Evolutionary conservation across 2,113 vertebrate species (phyloP), one percentile per base, ranked within the genome.

Genomic region (Bungarus multicinctus): DNA sequence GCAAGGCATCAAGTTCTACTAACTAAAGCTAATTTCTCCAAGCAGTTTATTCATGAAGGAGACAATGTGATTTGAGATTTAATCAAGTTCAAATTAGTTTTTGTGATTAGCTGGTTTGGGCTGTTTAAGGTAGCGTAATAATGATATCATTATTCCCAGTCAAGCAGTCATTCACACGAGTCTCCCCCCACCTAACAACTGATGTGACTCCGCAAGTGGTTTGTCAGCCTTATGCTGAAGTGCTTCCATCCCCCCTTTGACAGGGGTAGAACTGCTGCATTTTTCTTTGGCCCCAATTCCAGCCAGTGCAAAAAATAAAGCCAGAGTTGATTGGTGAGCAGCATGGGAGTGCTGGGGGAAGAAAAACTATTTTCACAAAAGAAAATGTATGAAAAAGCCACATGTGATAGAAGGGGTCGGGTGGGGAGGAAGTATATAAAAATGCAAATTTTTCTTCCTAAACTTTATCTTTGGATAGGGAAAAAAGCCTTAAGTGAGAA

Each of bases 401-500:
- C 93, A 95, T 93, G 96, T 93, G 94, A 95, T 94, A 95, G 96
- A 96, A 96, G 97, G 14, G 10, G 43, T 22, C 43, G 3, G 43
- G 25, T 18, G 53, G 64, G 14, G 50, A 25, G 34, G 27, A 47
- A 47, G 85, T 23, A n/a, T 60, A 97, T 97, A 97, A 97, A 98
- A 97, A 98, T 98, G 97, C 96, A 97, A 98, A 98, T 98, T 97
- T 97, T 43, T 94, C 57, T 95, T 97, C 92, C 89, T 87, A 96
- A 98, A 98, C 96, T 98, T 97, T 96, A 96, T 97, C 97, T 97
- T 97, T 97, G 96, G 97, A 95, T 97, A 96, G 97, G 97, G 97
- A 22, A 9, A 4, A 39, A 25, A 96, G 96, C 96, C 64, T 57
- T 96, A 98, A 97, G 97, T 97, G 97, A 98, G 97, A 97, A 98